Base-by-base conservation (phyloP, 2,113 vertebrate species). In the Xenotilapia leptura region DNA sequence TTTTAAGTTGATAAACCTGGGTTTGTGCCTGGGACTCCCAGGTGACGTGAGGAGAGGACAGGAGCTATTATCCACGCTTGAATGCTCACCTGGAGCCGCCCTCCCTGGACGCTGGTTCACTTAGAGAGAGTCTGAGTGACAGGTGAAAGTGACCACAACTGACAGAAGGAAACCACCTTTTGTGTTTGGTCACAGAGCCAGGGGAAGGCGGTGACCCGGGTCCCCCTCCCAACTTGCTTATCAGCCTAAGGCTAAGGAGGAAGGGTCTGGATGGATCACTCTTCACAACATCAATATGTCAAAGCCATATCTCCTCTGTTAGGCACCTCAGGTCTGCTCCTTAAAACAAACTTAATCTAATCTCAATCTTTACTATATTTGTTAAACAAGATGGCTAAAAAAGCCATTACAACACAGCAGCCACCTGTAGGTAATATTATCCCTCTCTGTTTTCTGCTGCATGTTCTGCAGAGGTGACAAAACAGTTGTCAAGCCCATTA, bases 71-170 rank as follows among this genome's bases (percentile, higher is more conserved):
- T 90, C 88, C 90, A 86, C 89, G 91, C 60, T 87, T 62, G 53
- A 86, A 75, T 17, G 83, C 85, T 93, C 92, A 94, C 92, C 92
- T 93, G 89, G 54, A 87, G 65, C 79, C 21, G 9, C 84, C 60
- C 31, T 70, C 42, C 40, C 21, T 65, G 56, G 53, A 70, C 40
- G 11, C 40, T 7, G 40, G 31, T 79, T 38, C 60, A 84, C 47
- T 11, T 45, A 21, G 83, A 73, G 83, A 49, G 77, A 82, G 89
- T 93, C 88, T 95, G 93, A 96, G 84, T 96, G 95, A 95, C 94
- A 94, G 95, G 92, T 94, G 94, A 96, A 96, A 96, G 95, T 96
- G 93, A 94, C 80, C 79, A 47, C 82, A 65, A 86, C 88, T 86
- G 47, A 88, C 28, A 80, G 92, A 83, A 88, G 88, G 88, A 92